Percentiles rank a stretch among this genome's conserved stretches.
These are phyloP conservation scores for Collichthys lucidus DNA, from an alignment of 2,113 vertebrate genomes.

Conservation along the genomic window DNA sequence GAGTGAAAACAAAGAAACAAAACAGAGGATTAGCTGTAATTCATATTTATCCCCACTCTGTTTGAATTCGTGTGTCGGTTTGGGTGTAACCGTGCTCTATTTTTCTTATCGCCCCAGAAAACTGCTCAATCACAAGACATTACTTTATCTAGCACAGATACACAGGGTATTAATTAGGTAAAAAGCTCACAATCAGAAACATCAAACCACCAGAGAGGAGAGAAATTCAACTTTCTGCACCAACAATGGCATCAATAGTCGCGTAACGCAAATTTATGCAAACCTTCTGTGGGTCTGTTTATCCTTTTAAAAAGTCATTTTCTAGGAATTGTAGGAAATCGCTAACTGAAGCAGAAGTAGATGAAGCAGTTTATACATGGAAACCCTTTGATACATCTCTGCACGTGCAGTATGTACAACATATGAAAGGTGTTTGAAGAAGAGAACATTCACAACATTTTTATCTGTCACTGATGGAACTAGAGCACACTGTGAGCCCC, in stretches of 20 bases:
- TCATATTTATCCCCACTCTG: not conserved
- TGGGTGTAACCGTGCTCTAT: slow-evolving; percentile 17
- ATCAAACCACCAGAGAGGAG: not conserved
- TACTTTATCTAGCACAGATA: slow-evolving; percentile 25
- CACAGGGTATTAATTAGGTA: slow-evolving; percentile 4
- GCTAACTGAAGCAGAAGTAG: not conserved
- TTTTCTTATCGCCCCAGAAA: slow-evolving; percentile 45
- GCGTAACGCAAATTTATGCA: not conserved
- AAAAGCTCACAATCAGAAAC: not conserved
- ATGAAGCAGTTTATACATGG: not conserved
- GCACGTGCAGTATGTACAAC: not conserved
- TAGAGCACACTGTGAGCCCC: slow-evolving; percentile 23
- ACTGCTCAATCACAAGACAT: slow-evolving; percentile 22
- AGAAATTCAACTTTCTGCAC: not conserved
- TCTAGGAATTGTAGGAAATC: not conserved
- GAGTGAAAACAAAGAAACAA: not conserved
- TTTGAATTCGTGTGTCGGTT: slow-evolving; percentile 15
- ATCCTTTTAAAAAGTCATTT: not conserved
- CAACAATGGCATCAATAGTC: not conserved
- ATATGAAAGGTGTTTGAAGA: slow-evolving; percentile 12
- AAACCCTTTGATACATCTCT: not conserved
- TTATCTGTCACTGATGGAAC: slow-evolving; percentile 40
- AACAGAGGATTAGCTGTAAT: not conserved
- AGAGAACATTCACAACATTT: not conserved
- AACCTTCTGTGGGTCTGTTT: not conserved